Conservation (phyloP, 2,888 invertebrate genomes). For the Boloria euphrosyne region DNA sequence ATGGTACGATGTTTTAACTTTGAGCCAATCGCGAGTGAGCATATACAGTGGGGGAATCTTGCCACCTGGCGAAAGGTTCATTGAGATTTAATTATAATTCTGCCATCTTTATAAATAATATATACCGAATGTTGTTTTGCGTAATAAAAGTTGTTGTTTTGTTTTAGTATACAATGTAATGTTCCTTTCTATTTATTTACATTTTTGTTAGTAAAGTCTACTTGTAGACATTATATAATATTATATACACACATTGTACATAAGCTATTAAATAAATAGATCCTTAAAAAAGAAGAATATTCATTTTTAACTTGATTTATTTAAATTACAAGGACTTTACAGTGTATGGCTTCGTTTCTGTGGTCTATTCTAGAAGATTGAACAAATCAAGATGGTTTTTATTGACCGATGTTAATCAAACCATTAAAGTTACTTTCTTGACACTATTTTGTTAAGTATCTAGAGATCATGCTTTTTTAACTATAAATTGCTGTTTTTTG, state of each 20-base stretch:
- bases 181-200: too few relatives aligned
- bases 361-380: too few relatives aligned
- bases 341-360: too few relatives aligned
- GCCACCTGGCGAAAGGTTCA: conserved; percentile 48
- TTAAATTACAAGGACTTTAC: too few relatives aligned
- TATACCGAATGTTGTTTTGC: background rate
- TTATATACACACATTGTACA: too few relatives aligned
- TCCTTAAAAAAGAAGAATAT: too few relatives aligned
- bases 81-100: conserved; percentile 7
- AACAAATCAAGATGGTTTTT: background rate
- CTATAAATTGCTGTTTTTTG: conserved; percentile 10
- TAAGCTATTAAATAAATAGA: too few relatives aligned
- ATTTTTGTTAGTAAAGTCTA: too few relatives aligned
- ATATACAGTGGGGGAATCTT: conserved; percentile 40
- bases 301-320: too few relatives aligned
- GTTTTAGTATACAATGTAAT: too few relatives aligned
- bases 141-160: background rate
- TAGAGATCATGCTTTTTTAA: conserved; percentile 9
- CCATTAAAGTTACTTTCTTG: conserved; percentile 14
- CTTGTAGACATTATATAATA: too few relatives aligned
- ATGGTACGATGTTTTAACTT: conserved; percentile 27
- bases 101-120: background rate
- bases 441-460: conserved; percentile 17
- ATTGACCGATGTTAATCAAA: conserved; percentile 3
- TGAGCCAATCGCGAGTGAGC: conserved; percentile 31